Conservation (phyloP, 2,797 vertebrate species). For the Spheniscus humboldti region DNA sequence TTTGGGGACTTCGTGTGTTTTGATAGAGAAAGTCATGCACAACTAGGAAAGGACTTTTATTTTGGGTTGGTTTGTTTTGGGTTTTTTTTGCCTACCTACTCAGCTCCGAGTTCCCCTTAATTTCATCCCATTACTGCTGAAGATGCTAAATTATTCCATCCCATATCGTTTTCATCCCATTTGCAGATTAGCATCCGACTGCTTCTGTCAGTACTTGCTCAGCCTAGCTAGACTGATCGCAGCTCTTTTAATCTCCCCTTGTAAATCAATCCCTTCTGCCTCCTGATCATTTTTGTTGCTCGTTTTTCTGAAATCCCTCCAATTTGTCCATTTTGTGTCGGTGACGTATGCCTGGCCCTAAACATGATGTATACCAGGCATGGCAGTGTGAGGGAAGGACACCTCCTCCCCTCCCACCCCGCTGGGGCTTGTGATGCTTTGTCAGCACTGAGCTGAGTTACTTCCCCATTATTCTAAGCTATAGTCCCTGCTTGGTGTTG, state of each 20-base stretch:
- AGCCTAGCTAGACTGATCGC: background rate
- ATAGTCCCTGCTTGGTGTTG: conserved; percentile 54
- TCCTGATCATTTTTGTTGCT: conserved; percentile 45
- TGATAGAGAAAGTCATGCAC: background rate
- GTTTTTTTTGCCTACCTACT: background rate
- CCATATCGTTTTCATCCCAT: conserved; percentile 35
- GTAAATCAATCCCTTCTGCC: conserved; percentile 45
- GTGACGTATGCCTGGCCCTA: conserved; percentile 54
- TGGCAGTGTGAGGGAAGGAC: conserved; percentile 52
- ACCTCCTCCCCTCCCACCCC: conserved; percentile 56
- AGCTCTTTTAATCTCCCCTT: conserved; percentile 29
- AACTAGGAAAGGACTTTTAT: background rate
- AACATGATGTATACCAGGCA: conserved; percentile 59
- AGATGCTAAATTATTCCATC: conserved; percentile 10
- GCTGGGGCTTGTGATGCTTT: conserved; percentile 62
- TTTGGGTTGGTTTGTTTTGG: background rate
- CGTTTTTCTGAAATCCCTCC: conserved; percentile 56
- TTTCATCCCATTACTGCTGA: background rate
- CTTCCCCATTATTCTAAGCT: conserved; percentile 60
- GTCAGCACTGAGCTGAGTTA: conserved; percentile 60
- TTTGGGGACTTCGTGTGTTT: background rate
- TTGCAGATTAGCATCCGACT: conserved; percentile 34
- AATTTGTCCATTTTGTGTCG: conserved; percentile 56
- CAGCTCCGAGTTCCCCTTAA: background rate
- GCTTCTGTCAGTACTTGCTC: conserved; percentile 16